Evolutionary conservation across 2,888 invertebrate species (phyloP).

Genomic region (Exephanes ischioxanthus): DNA sequence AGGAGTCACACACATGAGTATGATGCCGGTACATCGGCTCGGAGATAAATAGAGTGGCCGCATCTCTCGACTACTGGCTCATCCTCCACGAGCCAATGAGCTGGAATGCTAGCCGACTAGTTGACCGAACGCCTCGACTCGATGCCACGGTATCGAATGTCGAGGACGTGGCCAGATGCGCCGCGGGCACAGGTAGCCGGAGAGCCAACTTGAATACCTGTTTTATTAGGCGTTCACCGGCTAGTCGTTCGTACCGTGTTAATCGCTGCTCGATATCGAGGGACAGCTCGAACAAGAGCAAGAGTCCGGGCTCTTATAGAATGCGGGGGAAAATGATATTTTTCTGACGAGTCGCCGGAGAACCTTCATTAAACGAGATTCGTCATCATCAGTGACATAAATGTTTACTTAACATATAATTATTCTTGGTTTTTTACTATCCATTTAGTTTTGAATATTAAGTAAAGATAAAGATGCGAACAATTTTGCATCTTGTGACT

Average conservation of each 20-base stretch:
- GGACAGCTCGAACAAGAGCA: slow-evolving; percentile 20
- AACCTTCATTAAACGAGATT: background rate
- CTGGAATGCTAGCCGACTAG: slow-evolving; percentile 79
- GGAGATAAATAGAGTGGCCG: background rate
- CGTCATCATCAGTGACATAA: background rate
- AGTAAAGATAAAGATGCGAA: background rate
- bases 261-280: slow-evolving; percentile 23
- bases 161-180: slow-evolving; percentile 63
- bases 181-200: slow-evolving; percentile 26
- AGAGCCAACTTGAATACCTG: slow-evolving; percentile 48
- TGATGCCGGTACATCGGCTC: background rate
- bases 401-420: background rate
- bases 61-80: slow-evolving; percentile 40
- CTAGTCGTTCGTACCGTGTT: slow-evolving; percentile 36
- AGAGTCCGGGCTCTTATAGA: background rate
- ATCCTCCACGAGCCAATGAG: slow-evolving; percentile 76
- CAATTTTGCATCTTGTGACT: background rate
- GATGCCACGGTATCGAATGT: slow-evolving; percentile 75
- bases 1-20: slow-evolving; percentile 8
- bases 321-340: background rate
- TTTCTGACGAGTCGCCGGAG: background rate
- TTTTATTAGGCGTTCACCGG: slow-evolving; percentile 44
- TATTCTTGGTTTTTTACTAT: background rate
- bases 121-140: slow-evolving; percentile 72
- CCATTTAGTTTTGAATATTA: background rate